A percentile compares a stretch with the other conserved stretches of the same genome.
Evolutionary conservation across 2,797 vertebrate species (phyloP).

Genomic region (Liparis tanakae): DNA sequence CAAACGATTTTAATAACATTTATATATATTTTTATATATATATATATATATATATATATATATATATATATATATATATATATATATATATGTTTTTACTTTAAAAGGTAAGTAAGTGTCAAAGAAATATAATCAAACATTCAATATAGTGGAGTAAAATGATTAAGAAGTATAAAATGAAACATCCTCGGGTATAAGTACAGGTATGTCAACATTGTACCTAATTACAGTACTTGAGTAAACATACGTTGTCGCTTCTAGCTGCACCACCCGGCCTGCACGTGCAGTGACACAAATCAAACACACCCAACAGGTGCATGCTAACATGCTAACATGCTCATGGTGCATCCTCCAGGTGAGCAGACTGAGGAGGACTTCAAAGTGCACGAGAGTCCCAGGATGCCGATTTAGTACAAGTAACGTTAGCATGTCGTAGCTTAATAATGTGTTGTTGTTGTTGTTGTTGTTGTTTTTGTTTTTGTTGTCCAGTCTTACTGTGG

Average conservation of each 20-base stretch:
- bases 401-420: not conserved
- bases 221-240: not conserved
- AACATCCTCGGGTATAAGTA: not conserved
- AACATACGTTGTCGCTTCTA: not conserved
- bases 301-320: slow-evolving; percentile 5
- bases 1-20: too few relatives aligned
- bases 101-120: too few relatives aligned
- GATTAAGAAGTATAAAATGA: not conserved
- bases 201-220: not conserved
- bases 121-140: too few relatives aligned
- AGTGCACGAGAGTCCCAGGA: not conserved
- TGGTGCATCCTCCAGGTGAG: not conserved
- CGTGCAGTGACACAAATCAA: not conserved
- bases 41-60: too few relatives aligned
- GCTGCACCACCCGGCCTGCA: not conserved
- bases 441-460: not conserved
- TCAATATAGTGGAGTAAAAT: not conserved
- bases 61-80: too few relatives aligned
- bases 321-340: not conserved
- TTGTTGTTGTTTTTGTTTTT: not conserved
- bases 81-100: too few relatives aligned
- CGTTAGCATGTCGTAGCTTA: not conserved
- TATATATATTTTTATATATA: too few relatives aligned
- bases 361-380: not conserved
- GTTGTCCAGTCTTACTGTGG: not conserved